Percentiles rank a stretch among this genome's conserved stretches.
These are phyloP conservation scores for Anastrepha obliqua DNA, from an alignment of 1,140 invertebrate species.

Conservation along the genomic window DNA sequence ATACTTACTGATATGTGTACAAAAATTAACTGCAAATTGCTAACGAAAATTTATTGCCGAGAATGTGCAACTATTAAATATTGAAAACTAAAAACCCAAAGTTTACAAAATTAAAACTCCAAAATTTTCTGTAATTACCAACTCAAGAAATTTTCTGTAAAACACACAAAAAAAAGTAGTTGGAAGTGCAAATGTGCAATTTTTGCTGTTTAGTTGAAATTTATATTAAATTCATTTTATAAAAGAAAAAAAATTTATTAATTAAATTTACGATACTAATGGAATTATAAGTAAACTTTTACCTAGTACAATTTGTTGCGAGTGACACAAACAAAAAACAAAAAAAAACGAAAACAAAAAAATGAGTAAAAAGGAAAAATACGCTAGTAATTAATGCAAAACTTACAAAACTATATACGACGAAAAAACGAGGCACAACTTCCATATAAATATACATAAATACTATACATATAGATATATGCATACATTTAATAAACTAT, in stretches of 20 bases:
- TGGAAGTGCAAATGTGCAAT: slow-evolving; percentile 20
- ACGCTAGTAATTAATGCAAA: neutral
- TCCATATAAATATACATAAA: neutral
- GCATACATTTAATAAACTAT: slow-evolving; percentile 21
- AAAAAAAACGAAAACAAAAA: neutral
- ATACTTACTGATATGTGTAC: neutral
- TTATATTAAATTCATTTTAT: slow-evolving; percentile 28
- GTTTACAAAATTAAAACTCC: neutral
- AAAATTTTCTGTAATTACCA: neutral
- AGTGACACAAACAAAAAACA: neutral
- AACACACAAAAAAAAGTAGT: neutral
- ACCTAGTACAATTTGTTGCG: slow-evolving; percentile 27
- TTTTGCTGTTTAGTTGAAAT: slow-evolving; percentile 19
- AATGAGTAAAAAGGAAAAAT: neutral
- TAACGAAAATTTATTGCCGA: too few relatives aligned
- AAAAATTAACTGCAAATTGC: too few relatives aligned
- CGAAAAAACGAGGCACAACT: slow-evolving; percentile 26
- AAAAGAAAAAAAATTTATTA: neutral
- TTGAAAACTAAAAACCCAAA: neutral
- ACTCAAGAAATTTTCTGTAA: neutral
- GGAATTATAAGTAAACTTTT: neutral
- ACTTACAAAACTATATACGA: neutral
- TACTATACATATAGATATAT: neutral
- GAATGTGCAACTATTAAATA: neutral
- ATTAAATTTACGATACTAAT: neutral